Conservation (phyloP, 30 jellyfish, hydroid and myxozoan species). For the Aurelia aurita region DNA sequence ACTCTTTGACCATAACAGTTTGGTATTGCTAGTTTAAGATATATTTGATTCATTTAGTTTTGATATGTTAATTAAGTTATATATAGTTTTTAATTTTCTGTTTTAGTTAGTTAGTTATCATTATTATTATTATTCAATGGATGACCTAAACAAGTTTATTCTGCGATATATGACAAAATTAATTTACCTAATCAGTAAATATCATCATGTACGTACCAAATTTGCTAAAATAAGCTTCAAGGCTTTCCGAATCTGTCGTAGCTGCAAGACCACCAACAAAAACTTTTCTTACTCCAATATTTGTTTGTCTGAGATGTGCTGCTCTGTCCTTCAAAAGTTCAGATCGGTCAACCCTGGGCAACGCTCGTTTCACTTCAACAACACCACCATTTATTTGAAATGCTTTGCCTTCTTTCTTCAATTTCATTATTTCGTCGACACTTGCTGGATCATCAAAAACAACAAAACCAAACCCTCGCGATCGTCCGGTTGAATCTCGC, state of each 20-base stretch:
- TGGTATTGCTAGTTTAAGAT: no score
- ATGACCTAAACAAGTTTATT: no score
- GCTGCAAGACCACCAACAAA: slow-evolving; percentile 95
- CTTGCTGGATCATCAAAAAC: slow-evolving; percentile 75
- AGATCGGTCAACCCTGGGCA: slow-evolving; percentile 69
- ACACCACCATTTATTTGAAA: slow-evolving; percentile 78
- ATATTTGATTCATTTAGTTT: no score
- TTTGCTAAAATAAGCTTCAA: slow-evolving; percentile 69
- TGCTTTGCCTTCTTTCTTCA: slow-evolving; percentile 77
- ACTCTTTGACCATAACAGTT: no score
- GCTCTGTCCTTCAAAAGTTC: slow-evolving; percentile 27
- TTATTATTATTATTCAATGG: no score
- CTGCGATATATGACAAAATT: no score
- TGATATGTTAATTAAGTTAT: no score
- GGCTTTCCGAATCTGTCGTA: slow-evolving; percentile 66
- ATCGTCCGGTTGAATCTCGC: slow-evolving; percentile 73
- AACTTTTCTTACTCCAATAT: slow-evolving; percentile 55
- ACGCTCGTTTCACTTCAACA: slow-evolving; percentile 93
- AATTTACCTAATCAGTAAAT: no score
- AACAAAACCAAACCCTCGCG: slow-evolving; percentile 97
- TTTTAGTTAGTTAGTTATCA: no score
- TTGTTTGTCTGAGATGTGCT: slow-evolving; percentile 48
- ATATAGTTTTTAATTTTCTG: no score
- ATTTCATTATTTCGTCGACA: slow-evolving; percentile 81
- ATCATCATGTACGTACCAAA: slow-evolving; percentile 50